Conservation (phyloP, 1,140 invertebrate genomes). For the Asobara japonica region DNA sequence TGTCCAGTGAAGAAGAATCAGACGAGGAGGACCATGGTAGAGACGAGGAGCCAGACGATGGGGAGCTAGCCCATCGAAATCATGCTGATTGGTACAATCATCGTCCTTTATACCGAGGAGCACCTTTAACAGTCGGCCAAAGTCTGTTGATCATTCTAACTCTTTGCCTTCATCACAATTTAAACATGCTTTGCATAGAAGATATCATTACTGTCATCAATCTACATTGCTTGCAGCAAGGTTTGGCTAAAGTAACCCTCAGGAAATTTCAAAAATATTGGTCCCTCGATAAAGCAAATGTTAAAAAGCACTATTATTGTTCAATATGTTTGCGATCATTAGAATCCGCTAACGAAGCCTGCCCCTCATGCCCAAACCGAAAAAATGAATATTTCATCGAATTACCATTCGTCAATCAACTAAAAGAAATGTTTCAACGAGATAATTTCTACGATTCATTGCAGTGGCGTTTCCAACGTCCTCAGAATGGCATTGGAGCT, state of each 20-base stretch:
- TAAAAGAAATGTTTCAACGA: slow-evolving; percentile 33
- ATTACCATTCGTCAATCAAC: slow-evolving; percentile 26
- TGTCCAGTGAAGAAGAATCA: too few relatives aligned
- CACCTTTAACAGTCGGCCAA: too few relatives aligned
- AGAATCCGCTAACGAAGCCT: background rate
- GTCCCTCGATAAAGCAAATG: background rate
- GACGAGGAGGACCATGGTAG: too few relatives aligned
- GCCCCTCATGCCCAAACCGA: background rate
- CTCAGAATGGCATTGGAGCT: background rate
- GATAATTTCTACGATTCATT: slow-evolving; percentile 28
- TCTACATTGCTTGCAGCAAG: background rate
- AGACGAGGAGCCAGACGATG: too few relatives aligned
- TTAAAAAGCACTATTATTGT: background rate
- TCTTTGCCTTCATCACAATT: too few relatives aligned
- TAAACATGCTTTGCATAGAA: too few relatives aligned
- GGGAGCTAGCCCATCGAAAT: too few relatives aligned
- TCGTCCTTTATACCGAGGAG: too few relatives aligned
- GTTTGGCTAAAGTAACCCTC: background rate
- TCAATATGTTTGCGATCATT: background rate
- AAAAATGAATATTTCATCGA: slow-evolving; percentile 31
- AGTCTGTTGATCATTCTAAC: too few relatives aligned
- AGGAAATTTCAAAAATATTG: background rate
- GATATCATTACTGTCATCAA: too few relatives aligned
- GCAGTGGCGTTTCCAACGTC: slow-evolving; percentile 27
- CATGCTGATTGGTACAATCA: too few relatives aligned